Percentiles rank a stretch among this genome's conserved stretches.
Evolutionary conservation across 2,797 vertebrate genomes (phyloP).

Genomic region (Labeo calbasu): DNA sequence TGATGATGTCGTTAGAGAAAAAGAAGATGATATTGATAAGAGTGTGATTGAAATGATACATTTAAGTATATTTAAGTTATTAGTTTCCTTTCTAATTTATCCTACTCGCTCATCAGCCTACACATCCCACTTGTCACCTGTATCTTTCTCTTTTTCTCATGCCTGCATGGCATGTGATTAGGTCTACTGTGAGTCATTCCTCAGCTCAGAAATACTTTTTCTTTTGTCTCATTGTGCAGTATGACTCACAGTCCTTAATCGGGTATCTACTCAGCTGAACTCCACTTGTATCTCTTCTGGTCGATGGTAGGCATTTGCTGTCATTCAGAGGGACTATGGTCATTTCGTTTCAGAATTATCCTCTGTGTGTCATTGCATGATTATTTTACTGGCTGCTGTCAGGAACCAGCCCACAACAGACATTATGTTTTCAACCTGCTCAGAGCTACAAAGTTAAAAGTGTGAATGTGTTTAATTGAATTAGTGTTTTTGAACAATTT

Average conservation of each 20-base stretch:
- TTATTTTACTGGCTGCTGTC: background rate
- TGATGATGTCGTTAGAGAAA: background rate
- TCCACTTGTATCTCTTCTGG: conserved; percentile 1
- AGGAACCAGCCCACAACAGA: background rate
- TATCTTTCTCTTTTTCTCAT: background rate
- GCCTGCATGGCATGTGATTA: conserved; percentile 3
- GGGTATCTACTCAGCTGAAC: background rate
- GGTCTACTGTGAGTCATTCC: conserved; percentile 40
- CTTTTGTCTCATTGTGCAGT: background rate
- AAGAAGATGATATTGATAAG: background rate
- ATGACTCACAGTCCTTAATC: conserved; percentile 39
- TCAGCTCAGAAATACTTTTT: conserved; percentile 32
- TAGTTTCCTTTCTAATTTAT: background rate
- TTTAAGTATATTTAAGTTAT: background rate
- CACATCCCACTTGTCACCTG: conserved; percentile 7
- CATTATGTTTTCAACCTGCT: background rate
- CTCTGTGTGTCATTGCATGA: background rate
- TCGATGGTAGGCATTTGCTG: conserved; percentile 15
- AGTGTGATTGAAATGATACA: background rate
- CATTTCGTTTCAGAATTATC: background rate
- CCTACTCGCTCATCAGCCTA: conserved; percentile 1
- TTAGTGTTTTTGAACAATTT: no score
- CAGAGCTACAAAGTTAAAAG: background rate
- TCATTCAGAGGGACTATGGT: conserved; percentile 7
- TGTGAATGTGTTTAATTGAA: no score